Evolutionary conservation across 2,888 invertebrate species (phyloP).

Genomic region (Neoaliturus tenellus): DNA sequence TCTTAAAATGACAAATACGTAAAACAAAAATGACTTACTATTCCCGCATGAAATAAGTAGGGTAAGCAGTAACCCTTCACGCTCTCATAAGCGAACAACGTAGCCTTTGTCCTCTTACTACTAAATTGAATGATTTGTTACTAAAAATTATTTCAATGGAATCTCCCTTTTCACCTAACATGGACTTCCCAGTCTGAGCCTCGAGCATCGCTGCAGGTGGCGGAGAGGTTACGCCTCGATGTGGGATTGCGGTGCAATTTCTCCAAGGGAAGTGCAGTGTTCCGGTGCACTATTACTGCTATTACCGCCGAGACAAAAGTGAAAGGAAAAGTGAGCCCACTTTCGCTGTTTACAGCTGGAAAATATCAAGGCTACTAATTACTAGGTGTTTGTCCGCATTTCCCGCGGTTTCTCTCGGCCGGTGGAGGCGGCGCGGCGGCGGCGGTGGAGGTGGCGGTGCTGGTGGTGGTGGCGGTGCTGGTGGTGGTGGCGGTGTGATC

Average conservation of each 20-base stretch:
- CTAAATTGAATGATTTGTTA: no score
- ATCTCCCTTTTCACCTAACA: no score
- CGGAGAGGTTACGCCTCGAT: not conserved
- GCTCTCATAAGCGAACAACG: no score
- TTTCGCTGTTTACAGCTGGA: not conserved
- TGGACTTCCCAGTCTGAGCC: no score
- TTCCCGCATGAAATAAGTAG: no score
- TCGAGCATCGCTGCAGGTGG: no score
- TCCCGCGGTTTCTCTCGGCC: not conserved
- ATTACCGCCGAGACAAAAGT: no score
- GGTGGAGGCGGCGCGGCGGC: slow-evolving; percentile 60
- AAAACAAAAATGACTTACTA: no score
- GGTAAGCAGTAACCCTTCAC: no score
- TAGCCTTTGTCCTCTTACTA: no score
- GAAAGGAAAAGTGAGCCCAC: slow-evolving; percentile 40
- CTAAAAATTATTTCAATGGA: no score
- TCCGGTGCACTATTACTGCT: slow-evolving; percentile 2
- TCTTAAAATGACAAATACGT: no score
- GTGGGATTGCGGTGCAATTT: not conserved
- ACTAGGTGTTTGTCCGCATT: not conserved
- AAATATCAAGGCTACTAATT: slow-evolving; percentile 36
- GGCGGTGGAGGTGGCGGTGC: slow-evolving; percentile 50
- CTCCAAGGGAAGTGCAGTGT: slow-evolving; percentile 19
- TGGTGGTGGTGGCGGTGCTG: not conserved
- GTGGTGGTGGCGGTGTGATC: not conserved